Conservation (phyloP, 2,797 vertebrate genomes). For the Tauraco hartlaubi region DNA sequence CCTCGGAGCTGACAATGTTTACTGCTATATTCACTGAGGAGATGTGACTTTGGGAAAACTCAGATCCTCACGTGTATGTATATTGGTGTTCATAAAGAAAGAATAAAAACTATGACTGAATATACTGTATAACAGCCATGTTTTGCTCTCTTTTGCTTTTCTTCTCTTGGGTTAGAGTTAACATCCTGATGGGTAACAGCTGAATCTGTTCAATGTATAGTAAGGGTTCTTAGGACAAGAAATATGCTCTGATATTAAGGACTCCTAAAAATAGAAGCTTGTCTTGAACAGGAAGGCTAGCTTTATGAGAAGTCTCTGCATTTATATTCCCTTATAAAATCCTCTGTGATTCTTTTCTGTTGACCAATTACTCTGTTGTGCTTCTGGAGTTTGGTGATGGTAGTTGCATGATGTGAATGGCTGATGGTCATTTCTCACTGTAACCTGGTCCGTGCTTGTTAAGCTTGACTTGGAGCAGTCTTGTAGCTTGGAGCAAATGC, state of each 20-base stretch:
- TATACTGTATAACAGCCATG: neutral
- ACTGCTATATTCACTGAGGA: neutral
- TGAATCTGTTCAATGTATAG: neutral
- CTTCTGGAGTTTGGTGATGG: fast-evolving
- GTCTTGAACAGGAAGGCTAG: neutral
- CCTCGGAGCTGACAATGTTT: neutral
- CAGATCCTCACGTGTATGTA: neutral
- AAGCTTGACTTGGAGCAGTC: neutral
- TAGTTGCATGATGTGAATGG: neutral
- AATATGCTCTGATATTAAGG: neutral
- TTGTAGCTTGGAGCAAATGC: neutral
- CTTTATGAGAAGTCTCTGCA: neutral
- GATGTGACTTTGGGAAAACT: neutral
- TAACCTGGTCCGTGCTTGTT: neutral
- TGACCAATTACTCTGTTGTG: neutral
- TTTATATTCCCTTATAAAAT: neutral
- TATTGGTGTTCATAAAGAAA: neutral
- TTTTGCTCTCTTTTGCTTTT: neutral
- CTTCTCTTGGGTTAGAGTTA: neutral
- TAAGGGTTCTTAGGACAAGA: neutral
- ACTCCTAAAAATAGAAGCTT: neutral
- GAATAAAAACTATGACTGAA: neutral
- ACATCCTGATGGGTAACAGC: neutral
- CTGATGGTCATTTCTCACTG: neutral
- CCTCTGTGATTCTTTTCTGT: neutral